Conservation (phyloP, 2,888 invertebrate genomes). For the Drosophila pseudotakahashii region DNA sequence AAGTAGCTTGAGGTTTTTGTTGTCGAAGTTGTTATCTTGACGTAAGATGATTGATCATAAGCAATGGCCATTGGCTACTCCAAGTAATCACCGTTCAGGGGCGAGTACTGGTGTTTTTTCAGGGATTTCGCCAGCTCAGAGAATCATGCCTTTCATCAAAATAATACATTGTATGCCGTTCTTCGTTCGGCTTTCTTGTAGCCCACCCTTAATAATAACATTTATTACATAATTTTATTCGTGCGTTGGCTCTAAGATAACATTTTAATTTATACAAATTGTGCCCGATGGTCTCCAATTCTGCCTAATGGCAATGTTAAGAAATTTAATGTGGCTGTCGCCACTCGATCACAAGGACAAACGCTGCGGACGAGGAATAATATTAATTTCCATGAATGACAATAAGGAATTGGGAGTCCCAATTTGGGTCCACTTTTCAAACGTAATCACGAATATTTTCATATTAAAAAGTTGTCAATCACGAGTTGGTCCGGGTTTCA, state of each 20-base stretch:
- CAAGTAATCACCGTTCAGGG: constrained; percentile 51
- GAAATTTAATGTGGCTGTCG: constrained; percentile 18
- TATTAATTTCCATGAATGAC: constrained; percentile 22
- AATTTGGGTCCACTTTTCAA: background rate
- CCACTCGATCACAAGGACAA: constrained; percentile 51
- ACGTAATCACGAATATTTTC: constrained; percentile 24
- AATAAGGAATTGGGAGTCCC: background rate
- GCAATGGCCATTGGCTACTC: constrained; percentile 37
- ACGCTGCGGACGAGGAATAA: background rate
- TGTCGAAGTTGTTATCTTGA: constrained; percentile 68
- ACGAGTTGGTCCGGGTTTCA: too few species aligned
- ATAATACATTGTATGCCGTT: too few species aligned
- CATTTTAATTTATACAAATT: too few species aligned
- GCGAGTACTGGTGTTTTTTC: constrained; percentile 7
- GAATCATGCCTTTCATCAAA: too few species aligned
- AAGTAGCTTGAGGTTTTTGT: constrained; percentile 58
- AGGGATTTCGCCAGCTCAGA: constrained; percentile 27
- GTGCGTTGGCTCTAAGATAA: too few species aligned
- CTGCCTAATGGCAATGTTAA: constrained; percentile 64
- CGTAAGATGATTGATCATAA: constrained; percentile 75
- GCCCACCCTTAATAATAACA: too few species aligned
- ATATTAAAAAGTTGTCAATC: too few species aligned
- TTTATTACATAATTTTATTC: too few species aligned
- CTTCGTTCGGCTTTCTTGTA: too few species aligned
- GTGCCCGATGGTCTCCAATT: constrained; percentile 44